Base-by-base conservation (phyloP, 2,888 invertebrate species). In the Drosophila tripunctata region DNA sequence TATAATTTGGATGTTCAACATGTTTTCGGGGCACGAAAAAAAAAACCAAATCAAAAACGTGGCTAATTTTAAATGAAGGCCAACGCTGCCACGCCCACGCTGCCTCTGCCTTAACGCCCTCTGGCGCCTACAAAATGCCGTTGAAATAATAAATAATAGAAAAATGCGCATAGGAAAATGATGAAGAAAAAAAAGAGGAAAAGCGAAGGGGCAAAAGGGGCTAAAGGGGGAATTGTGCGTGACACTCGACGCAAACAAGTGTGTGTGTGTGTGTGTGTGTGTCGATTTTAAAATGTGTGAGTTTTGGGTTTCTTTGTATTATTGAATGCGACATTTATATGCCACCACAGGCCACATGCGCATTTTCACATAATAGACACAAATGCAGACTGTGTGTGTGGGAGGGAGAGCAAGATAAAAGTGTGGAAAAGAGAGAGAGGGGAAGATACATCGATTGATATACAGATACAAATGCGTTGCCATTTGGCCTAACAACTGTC, bases 1-100 rank as follows among this genome's bases (percentile, higher is more conserved):
- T 15, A 67, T 50, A 43, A 60, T 58, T 69, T 74, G 44, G 12
- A 58, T 67, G 63, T 38, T 31, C 36, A 27, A 63, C 44, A 62
- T 56, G 75, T 24, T n/a, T n/a, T 10, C 27, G 27, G 10, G 10
- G 27, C 45, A 77, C 81, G 74, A 61, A 54, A 72, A 63, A 72
- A 73, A 75, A 64, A 48, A n/a, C n/a, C n/a, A n/a, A 52, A 70
- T 51, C 45, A 43, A 62, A 74, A 87, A 81, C 75, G 75, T 68
- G 71, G 85, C 85, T 87, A 81, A 87, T 87, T 87, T 84, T 70
- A 85, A 81, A 78, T 87, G 85, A 51, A 67, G 68, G 75, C 85
- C 72, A 72, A 55, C 78, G 41, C n/a, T 43, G 41, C 21, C 21
- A 12, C 17, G 2, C 31, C 14, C 2, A 40, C 24, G 31, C n/a